These are phyloP conservation scores for Carlito syrichta DNA, from an alignment of 2,113 vertebrate genomes.

Conservation along the genomic window DNA sequence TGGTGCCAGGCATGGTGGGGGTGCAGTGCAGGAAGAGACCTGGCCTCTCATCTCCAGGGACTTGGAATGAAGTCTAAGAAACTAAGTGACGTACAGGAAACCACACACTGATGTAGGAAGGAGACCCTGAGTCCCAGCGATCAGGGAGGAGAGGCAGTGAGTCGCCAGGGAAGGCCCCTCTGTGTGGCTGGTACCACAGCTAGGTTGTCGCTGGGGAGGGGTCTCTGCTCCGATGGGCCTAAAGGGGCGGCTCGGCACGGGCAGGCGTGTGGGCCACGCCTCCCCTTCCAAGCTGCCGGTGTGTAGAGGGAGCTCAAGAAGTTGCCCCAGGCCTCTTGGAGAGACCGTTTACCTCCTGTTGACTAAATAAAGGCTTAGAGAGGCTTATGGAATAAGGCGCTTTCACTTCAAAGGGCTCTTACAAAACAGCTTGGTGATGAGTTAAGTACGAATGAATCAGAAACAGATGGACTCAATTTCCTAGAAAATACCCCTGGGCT, in stretches of 20 bases:
- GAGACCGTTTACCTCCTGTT: constrained; percentile 55
- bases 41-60: not conserved
- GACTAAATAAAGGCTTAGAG: constrained; percentile 70
- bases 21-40: not conserved
- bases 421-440: constrained; percentile 62
- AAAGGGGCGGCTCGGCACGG: not conserved
- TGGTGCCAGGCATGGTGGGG: not conserved
- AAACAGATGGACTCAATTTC: constrained; percentile 75
- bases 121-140: not conserved
- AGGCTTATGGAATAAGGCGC: constrained; percentile 58
- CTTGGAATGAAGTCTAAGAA: constrained; percentile 2
- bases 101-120: not conserved
- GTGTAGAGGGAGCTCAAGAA: not conserved
- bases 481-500: constrained; percentile 71
- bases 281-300: not conserved
- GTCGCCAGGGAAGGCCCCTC: too few relatives aligned
- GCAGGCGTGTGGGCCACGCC: not conserved
- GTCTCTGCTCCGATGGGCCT: not conserved
- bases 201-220: not conserved
- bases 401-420: constrained; percentile 68
- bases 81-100: not conserved
- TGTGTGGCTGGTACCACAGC: not conserved
- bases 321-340: constrained; percentile 29
- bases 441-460: constrained; percentile 71
- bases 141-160: not conserved